Evolutionary conservation across 2,888 invertebrate genomes (phyloP), one percentile per base, ranked within the genome.

Genomic region (Oligia latruncula): DNA sequence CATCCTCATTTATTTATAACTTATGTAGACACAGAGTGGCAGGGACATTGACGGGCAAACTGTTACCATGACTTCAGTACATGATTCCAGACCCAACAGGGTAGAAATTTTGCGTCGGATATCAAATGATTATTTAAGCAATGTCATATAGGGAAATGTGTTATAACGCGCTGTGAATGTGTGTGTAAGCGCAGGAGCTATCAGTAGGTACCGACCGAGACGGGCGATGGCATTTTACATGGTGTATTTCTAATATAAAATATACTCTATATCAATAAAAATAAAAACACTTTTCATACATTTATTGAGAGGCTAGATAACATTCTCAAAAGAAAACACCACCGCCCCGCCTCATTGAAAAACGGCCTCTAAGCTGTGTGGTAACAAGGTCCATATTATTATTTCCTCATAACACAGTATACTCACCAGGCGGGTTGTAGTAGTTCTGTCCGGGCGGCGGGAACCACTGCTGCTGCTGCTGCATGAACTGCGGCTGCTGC

Each of bases 391-490:
- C 46, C 20, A 62, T 1, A 68, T 68, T 13, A 35, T 35, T 35
- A 35, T 35, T 35, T 35, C 35, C 3, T 35, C 35, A 35, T 35
- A 35, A 8, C 13, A 8, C 23, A 40, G 15, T 8, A n/a, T 58
- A 49, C 65, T 82, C 76, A 95, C 97, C 96, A 43, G 94, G 95
- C 43, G 95, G 97, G 87, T 95, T 96, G 92, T 97, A 97, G 87
- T 96, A 97, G 90, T 95, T 95, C 90, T 96, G 97, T 0, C 94
- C 96, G 9, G 96, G 96, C 83, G 97, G 97, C 81, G 95, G 97
- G 91, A 97, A 97, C 95, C 97, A 97, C 95, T 97, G 97, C 90
- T 97, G 98, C 94, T 94, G 98, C 91, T 97, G 97, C 86, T 97
- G 96, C 94, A 96, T 94, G 93, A 95, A 96, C 92, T 96, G 96